Evolutionary conservation across 2,113 vertebrate species (phyloP), one percentile per base, ranked within the genome.

Genomic region (Poeciliopsis turrubarensis): DNA sequence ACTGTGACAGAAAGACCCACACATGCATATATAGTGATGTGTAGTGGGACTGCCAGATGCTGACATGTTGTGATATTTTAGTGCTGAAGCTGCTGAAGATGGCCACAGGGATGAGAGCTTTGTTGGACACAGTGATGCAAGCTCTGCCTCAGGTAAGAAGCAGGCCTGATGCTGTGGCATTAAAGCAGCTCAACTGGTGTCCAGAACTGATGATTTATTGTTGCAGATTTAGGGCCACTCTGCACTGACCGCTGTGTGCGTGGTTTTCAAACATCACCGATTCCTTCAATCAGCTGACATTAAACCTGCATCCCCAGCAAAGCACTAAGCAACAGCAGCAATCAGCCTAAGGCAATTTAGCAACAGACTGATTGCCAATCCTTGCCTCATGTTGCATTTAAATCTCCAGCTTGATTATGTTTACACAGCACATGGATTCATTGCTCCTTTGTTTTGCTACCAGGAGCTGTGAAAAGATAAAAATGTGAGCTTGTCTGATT

Each of bases 81-180:
- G 97, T 98, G 87, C 85, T 99, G 91, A 99, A 99, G 88, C 94
- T 99, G 80, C 88, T 99, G 71, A 99, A 99, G 95, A 98, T 99
- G 98, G 98, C 98, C 14, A 99, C 97, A 0, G 98, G 98, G 65
- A 99, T 99, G 97, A 93, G 98, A 87, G 94, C 98, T 73, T 94
- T 99, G 73, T 86, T 99, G 94, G 97, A 99, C 92, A 99, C 98
- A 0, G 98, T 99, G 92, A 97, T 99, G 37, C 98, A 99, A 89
- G 98, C 98, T 0, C 92, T 99, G 88, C 98, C 98, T 77, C 98
- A 99, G 97, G 98, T 99, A 93, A 84, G 80, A 80, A 11, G 44
- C 70, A 22, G 34, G 68, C 17, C 63, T 44, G 22, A 70, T 17
- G 39, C 71, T 72, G 25, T 71, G 11, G 70, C 73, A 61, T 57